Evolutionary conservation across 2,113 vertebrate species (phyloP).

Genomic region (Nanorana parkeri): DNA sequence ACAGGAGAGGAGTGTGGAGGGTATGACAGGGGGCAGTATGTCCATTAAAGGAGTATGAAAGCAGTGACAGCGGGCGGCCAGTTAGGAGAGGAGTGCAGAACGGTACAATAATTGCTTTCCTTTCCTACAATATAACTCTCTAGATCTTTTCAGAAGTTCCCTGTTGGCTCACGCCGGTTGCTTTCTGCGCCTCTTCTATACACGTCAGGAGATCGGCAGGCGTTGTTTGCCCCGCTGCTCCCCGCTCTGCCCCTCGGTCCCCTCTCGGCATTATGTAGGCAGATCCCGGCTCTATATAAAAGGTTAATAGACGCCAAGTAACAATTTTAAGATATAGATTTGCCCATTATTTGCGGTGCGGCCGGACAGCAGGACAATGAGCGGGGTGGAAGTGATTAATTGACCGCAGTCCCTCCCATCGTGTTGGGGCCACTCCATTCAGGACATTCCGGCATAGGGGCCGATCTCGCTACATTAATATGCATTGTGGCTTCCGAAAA

Average conservation of each 20-base stretch:
- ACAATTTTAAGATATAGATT: slow-evolving; percentile 5
- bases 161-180: too few species aligned
- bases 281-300: neutral
- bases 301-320: neutral
- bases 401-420: neutral
- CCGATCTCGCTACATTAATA: neutral
- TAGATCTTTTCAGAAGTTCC: too few species aligned
- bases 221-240: too few species aligned
- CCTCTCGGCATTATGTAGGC: too few species aligned
- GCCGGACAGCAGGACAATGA: neutral
- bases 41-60: too few species aligned
- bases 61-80: too few species aligned
- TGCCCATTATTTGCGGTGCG: neutral
- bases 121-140: too few species aligned
- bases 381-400: neutral
- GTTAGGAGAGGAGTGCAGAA: too few species aligned
- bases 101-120: too few species aligned
- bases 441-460: neutral
- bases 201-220: neutral
- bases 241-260: neutral
- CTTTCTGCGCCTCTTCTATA: neutral
- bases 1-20: too few species aligned
- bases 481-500: slow-evolving; percentile 9
- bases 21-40: too few species aligned
- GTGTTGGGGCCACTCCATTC: neutral